phyloP scores from a whole-genome alignment of 2,888 invertebrate genomes.

The Micropterix aruncella region DNA sequence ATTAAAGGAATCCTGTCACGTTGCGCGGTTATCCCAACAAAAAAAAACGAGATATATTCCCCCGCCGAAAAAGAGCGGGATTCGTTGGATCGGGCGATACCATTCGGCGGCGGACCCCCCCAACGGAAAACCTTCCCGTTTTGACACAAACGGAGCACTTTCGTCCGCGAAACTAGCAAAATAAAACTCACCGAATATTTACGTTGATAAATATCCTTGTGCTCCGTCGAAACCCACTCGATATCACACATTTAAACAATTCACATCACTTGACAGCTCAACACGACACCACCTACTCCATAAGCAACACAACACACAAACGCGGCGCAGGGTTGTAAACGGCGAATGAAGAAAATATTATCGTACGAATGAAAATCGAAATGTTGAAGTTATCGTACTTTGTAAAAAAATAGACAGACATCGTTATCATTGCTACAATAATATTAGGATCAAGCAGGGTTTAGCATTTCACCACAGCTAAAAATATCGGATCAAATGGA shows the following conservation, averaged over 20 bases:
- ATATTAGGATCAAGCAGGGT: no score
- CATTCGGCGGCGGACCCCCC: constrained; percentile 9
- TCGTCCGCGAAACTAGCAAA: constrained; percentile 6
- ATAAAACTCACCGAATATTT: constrained; percentile 52
- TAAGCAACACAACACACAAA: constrained; percentile 36
- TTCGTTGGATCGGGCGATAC: constrained; percentile 9
- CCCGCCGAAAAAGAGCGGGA: constrained; percentile 11
- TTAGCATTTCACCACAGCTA: no score
- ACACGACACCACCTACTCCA: constrained; percentile 19
- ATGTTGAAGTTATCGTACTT: no score
- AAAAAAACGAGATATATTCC: no score
- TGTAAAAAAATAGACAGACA: no score
- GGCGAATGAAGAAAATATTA: background rate
- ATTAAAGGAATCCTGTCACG: no score
- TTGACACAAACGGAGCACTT: no score
- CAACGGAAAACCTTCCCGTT: constrained; percentile 8
- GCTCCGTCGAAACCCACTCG: constrained; percentile 53
- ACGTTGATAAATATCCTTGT: constrained; percentile 47
- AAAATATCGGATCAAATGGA: no score
- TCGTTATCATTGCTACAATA: no score
- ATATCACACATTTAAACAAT: constrained; percentile 50
- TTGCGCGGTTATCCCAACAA: no score
- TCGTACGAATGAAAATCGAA: no score
- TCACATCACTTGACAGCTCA: constrained; percentile 37
- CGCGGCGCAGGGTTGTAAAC: constrained; percentile 20